phyloP scores from a whole-genome alignment of 2,797 vertebrate genomes.

The Squalus acanthias region DNA sequence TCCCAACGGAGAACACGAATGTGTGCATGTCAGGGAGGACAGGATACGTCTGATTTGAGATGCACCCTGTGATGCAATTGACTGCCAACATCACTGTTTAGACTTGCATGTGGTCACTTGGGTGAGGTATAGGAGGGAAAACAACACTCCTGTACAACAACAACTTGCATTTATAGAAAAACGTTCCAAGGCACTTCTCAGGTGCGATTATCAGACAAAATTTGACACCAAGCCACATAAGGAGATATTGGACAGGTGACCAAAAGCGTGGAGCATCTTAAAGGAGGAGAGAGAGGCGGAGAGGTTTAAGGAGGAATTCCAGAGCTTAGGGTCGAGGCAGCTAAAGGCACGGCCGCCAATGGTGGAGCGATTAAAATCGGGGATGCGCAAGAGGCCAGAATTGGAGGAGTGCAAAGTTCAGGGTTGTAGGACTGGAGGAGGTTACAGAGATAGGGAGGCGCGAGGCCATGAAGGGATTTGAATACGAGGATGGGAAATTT shows the following conservation, averaged over 20 bases:
- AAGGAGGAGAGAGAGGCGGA: not conserved
- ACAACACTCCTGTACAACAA: not conserved
- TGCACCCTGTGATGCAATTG: not conserved
- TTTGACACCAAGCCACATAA: not conserved
- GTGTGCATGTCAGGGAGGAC: not conserved
- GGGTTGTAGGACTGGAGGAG: not conserved
- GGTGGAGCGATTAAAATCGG: not conserved
- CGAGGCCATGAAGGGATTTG: not conserved
- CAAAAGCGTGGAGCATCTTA: not conserved
- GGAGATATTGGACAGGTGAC: not conserved
- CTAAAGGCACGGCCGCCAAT: not conserved
- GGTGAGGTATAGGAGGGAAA: not conserved
- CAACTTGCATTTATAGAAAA: not conserved
- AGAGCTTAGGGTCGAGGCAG: not conserved
- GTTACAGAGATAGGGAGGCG: not conserved
- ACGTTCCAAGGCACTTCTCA: not conserved
- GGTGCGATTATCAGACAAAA: not conserved
- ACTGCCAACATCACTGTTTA: not conserved
- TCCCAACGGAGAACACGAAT: not conserved
- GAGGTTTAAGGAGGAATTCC: not conserved
- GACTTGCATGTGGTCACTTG: not conserved
- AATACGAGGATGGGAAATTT: not conserved
- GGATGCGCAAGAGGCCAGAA: not conserved
- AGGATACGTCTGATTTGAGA: not conserved
- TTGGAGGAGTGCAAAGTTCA: not conserved